Conservation (phyloP, 2,797 vertebrate genomes). For the Enteromius mattozi region DNA sequence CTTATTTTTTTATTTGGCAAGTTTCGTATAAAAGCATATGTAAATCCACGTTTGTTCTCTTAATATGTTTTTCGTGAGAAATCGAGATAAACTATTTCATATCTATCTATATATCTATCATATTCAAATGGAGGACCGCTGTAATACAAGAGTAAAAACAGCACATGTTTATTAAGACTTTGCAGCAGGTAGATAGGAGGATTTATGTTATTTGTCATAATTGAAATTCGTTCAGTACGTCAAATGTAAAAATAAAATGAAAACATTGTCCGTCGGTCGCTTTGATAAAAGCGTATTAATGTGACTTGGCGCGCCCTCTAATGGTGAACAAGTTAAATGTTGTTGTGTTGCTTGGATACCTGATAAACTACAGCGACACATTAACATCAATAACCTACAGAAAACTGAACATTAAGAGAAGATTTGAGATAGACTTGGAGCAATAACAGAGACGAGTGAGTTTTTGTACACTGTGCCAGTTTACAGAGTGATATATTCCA, state of each 20-base stretch:
- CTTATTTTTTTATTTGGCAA: background rate
- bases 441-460: background rate
- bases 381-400: background rate
- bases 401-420: background rate
- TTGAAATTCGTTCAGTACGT: background rate
- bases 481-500: background rate
- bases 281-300: background rate
- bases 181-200: background rate
- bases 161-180: background rate
- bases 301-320: slow-evolving; percentile 36
- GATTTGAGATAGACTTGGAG: background rate
- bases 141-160: background rate
- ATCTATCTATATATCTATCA: background rate
- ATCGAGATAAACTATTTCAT: background rate
- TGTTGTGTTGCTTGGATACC: slow-evolving; percentile 64
- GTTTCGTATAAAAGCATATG: background rate
- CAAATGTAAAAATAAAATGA: background rate
- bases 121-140: background rate
- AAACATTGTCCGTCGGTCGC: background rate
- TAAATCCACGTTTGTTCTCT: background rate
- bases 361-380: slow-evolving; percentile 61
- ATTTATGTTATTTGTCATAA: background rate
- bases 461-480: background rate
- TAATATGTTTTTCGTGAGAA: too few relatives aligned
- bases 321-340: slow-evolving; percentile 31